These are phyloP conservation scores for Drosophila limbata DNA, from an alignment of 2,888 invertebrate species.

Conservation along the genomic window DNA sequence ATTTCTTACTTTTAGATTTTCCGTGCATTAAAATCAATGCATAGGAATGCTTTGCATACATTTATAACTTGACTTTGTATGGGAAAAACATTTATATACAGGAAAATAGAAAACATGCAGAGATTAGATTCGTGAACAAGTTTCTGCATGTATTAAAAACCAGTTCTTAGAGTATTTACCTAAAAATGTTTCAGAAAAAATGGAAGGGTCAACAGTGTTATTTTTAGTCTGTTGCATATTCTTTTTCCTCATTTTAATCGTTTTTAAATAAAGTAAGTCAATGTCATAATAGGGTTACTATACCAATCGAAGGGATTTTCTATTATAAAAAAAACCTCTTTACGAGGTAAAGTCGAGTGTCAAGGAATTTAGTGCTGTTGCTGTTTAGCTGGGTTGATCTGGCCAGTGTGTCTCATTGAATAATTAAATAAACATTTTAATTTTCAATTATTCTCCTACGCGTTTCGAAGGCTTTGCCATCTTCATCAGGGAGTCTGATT, in stretches of 20 bases:
- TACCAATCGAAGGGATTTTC: too few relatives aligned
- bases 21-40: background rate
- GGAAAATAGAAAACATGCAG: background rate
- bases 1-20: background rate
- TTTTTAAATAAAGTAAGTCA: too few relatives aligned
- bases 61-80: background rate
- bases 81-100: background rate
- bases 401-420: too few relatives aligned
- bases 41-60: background rate
- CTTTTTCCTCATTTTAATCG: background rate
- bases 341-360: too few relatives aligned
- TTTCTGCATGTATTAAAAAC: background rate
- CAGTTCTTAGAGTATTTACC: constrained; percentile 6
- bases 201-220: background rate
- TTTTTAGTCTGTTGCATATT: background rate
- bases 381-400: too few relatives aligned
- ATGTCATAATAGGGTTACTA: too few relatives aligned
- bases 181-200: background rate
- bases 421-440: too few relatives aligned
- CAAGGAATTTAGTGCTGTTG: too few relatives aligned
- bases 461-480: too few relatives aligned
- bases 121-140: background rate
- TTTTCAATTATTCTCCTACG: too few relatives aligned
- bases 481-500: too few relatives aligned
- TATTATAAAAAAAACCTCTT: too few relatives aligned